Base-by-base conservation (phyloP, 2,797 vertebrate genomes). In the Rousettus madagascariensis region DNA sequence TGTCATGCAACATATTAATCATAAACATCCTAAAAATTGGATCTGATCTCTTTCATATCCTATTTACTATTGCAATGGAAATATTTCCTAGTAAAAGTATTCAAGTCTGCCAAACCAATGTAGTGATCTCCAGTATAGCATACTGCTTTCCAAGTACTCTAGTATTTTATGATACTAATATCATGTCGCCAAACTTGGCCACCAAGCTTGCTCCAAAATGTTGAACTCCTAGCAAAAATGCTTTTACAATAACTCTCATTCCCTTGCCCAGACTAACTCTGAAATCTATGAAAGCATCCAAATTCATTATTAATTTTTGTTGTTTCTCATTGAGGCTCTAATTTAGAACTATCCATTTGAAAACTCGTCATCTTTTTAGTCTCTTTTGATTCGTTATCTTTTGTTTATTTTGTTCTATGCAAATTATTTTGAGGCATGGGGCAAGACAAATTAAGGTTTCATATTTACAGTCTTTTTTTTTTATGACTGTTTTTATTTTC, bases 41-140 rank as follows among this genome's bases (percentile, higher is more conserved):
- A 95, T 53, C 41, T 87, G 71, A 95, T 92, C 43, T 91, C 61
- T 75, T 90, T 88, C 95, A 96, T 86, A 96, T 96, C 33, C 43
- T 86, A 79, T 86, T 97, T 90, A 38, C 59, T 61, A 65, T 97
- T 97, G 90, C 80, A 96, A 82, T 97, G 97, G 95, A 93, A 95
- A 89, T 90, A 16, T 85, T 92, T 87, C 69, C 92, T 86, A 86
- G 90, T 91, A 80, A 83, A 94, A 80, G 33, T 74, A 85, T n/a
- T 55, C 63, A 75, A 1, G 19, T 83, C 86, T 96, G 96, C 95
- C 46, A 84, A 94, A 96, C 90, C 80, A 87, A 33, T 0, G 51
- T 38, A 96, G 94, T 61, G 24, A 61, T 96, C 84, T 94, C 89
- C 91, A 96, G 84, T 33, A 46, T 61, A 82, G 65, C 33, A 33